These are phyloP conservation scores for Ommatoiulus sabulosus DNA, from an alignment of 2,888 invertebrate genomes.

Conservation along the genomic window DNA sequence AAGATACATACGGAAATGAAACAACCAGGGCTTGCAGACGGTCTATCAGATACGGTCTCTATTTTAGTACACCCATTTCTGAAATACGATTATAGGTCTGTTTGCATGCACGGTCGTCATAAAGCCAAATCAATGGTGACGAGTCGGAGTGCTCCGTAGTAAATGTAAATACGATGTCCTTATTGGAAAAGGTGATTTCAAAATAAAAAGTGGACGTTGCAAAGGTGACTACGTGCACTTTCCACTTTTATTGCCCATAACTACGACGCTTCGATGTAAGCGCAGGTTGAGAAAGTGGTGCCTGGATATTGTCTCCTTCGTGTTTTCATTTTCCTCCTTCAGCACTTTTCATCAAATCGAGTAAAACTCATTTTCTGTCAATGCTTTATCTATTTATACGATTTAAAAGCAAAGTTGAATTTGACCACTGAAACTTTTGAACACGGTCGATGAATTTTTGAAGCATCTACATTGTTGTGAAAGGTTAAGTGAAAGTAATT, in stretches of 20 bases:
- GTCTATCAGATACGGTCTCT: neutral
- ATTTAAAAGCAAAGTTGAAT: neutral
- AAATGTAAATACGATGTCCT: neutral
- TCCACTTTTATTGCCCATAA: neutral
- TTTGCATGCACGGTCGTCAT: neutral
- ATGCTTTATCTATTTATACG: neutral
- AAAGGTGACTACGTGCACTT: neutral
- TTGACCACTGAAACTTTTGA: neutral
- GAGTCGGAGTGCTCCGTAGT: neutral
- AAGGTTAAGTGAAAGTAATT: too few species aligned
- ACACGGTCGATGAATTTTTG: neutral
- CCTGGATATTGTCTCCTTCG: neutral
- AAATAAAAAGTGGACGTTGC: neutral
- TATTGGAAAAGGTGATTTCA: neutral
- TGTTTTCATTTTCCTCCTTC: neutral
- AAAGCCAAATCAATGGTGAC: neutral
- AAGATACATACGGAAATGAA: neutral
- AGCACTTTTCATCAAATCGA: neutral
- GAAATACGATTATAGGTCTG: neutral
- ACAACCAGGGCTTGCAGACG: neutral
- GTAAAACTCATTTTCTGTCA: neutral
- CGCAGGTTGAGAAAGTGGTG: neutral
- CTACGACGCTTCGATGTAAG: neutral
- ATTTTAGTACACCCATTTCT: neutral
- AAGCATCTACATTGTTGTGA: too few species aligned